These are phyloP conservation scores for Chamaetylas fuelleborni DNA, from an alignment of 2,113 vertebrate genomes.

Conservation along the genomic window DNA sequence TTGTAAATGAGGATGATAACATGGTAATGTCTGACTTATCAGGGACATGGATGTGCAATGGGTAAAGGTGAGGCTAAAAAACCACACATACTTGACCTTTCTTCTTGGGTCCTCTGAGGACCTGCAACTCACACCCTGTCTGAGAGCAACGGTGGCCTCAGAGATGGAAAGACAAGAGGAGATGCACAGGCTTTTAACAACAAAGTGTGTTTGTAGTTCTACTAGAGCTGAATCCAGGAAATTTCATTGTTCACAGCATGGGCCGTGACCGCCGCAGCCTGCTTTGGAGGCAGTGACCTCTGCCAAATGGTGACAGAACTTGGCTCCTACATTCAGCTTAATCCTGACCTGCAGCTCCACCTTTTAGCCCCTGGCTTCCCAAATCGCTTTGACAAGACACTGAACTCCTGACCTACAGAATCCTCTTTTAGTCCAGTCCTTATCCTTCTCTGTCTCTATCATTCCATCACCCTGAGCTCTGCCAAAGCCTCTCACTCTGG, in stretches of 20 bases:
- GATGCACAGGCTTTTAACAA: neutral
- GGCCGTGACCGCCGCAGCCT: neutral
- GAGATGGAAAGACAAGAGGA: neutral
- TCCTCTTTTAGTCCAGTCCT: slow-evolving; percentile 44
- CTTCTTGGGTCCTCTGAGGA: neutral
- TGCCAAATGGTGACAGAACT: slow-evolving; percentile 46
- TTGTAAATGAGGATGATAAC: neutral
- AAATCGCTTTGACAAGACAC: slow-evolving; percentile 54
- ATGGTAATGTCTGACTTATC: neutral
- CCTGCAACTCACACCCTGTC: neutral
- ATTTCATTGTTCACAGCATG: slow-evolving; percentile 45
- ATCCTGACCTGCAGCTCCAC: slow-evolving; percentile 55
- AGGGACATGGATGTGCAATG: neutral
- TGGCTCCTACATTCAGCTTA: slow-evolving; percentile 28
- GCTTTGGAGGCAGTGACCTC: slow-evolving; percentile 52
- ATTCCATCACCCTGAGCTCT: slow-evolving; percentile 7
- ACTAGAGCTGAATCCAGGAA: slow-evolving; percentile 30
- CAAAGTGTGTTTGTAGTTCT: slow-evolving; percentile 33
- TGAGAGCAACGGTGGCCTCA: neutral
- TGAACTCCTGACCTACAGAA: slow-evolving; percentile 59
- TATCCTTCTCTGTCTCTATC: slow-evolving; percentile 9
- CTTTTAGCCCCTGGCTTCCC: slow-evolving; percentile 44
- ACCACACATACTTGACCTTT: neutral
- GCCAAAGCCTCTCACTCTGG: neutral
- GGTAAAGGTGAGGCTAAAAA: neutral